Evolutionary conservation across 2,113 vertebrate genomes (phyloP).

Genomic region (Rhizomys pruinosus): DNA sequence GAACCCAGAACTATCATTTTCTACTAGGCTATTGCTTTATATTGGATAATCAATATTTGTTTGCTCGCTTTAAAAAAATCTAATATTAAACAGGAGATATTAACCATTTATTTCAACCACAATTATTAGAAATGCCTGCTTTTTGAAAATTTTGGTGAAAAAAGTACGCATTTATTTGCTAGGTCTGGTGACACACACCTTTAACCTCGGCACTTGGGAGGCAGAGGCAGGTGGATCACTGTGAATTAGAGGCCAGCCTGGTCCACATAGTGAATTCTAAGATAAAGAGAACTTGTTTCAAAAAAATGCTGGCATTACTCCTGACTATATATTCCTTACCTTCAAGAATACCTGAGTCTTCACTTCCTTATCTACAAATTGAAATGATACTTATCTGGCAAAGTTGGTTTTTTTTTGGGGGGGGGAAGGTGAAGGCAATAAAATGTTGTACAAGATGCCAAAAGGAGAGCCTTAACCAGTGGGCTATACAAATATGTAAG

Average conservation of each 20-base stretch:
- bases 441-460: conserved; percentile 31
- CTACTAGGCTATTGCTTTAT: conserved; percentile 9
- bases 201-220: background rate
- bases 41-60: background rate
- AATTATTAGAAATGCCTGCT: conserved; percentile 54
- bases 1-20: conserved; percentile 6
- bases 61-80: conserved; percentile 21
- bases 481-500: background rate
- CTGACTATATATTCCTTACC: conserved; percentile 32
- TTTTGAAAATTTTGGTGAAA: conserved; percentile 18
- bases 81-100: conserved; percentile 16
- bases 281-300: background rate
- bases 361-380: conserved; percentile 24
- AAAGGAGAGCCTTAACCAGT: conserved; percentile 44
- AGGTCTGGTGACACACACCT: background rate
- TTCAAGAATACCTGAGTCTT: conserved; percentile 38
- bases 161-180: background rate
- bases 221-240: background rate
- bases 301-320: background rate
- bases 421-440: background rate
- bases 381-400: conserved; percentile 31
- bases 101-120: conserved; percentile 58
- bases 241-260: background rate
- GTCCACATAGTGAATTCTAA: background rate
- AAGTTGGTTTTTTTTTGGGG: background rate